Evolutionary conservation across 1,140 invertebrate genomes (phyloP), one percentile per base, ranked within the genome.

Genomic region (Capitella teleta): DNA sequence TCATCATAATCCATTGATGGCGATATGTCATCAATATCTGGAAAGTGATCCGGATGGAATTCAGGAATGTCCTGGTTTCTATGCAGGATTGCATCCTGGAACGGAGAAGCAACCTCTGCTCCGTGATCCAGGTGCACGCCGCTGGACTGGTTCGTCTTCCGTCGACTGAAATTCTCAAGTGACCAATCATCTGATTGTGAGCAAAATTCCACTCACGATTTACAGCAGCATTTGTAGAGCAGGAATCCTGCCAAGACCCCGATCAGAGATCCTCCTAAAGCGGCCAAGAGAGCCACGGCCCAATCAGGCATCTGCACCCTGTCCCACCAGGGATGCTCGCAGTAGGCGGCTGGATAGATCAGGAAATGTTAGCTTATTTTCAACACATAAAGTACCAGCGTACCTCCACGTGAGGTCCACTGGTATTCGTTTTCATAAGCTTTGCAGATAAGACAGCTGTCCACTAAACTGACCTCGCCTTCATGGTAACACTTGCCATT

Each of bases 391-490:
- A 30, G 19, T n/a, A 14, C 26, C 40, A n/a, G 52, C 57, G 36
- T 32, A 60, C 60, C 52, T 43, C 18, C 24, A 25, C 25, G 47
- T n/a, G 25, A 28, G 5, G 52, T 51, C 57, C 55, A 61, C 19
- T 44, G 34, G n/a, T 21, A 23, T 37, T 50, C 21, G 41, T 49
- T 52, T 5, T 55, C 46, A 18, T 4, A 41, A 5, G 58, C 18
- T 28, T 55, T 46, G 44, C 62, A 64, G 14, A 61, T 38, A 28
- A 55, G 48, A 10, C 56, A 54, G 19, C 55, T 42, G 44, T 61
- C 52, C 5, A 43, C 28, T 12, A 56, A 53, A 49, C 61, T 65
- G 18, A 41, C 32, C 34, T 53, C 43, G 19, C 50, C 44, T 26
- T 57, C 40, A n/a, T 28, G 6, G 28, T 55, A 63, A 40, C 63